Percentiles rank a stretch among this genome's conserved stretches.
Conservation (phyloP, 2,888 invertebrate species). For the Cosmia trapezina region DNA sequence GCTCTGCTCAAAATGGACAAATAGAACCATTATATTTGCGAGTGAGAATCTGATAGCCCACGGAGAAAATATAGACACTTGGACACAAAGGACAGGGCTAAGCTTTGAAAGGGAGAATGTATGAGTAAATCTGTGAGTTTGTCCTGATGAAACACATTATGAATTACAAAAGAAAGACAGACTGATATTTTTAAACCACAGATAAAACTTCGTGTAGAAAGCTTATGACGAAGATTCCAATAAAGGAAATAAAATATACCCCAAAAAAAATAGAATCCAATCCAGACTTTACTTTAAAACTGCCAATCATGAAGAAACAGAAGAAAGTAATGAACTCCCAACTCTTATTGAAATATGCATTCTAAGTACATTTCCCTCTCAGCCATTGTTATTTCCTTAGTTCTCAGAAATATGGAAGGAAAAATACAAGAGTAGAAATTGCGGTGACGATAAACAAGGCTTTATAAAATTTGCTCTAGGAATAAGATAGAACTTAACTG, state of each 20-base stretch:
- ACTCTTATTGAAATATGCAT: not conserved
- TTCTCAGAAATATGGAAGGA: slow-evolving; percentile 12
- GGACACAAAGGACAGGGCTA: slow-evolving; percentile 60
- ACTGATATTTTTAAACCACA: not conserved
- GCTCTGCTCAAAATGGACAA: slow-evolving; percentile 65
- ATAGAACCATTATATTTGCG: slow-evolving; percentile 67
- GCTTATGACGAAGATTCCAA: accelerated
- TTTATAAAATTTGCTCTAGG: slow-evolving; percentile 22
- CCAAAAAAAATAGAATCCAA: no score
- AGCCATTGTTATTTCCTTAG: not conserved
- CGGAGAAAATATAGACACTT: slow-evolving; percentile 53
- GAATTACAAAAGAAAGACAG: not conserved
- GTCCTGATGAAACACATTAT: slow-evolving; percentile 18
- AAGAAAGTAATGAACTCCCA: not conserved
- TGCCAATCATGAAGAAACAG: not conserved
- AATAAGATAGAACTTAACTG: slow-evolving; percentile 13
- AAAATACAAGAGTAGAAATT: slow-evolving; percentile 10
- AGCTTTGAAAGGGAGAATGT: slow-evolving; percentile 56
- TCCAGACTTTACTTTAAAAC: not conserved
- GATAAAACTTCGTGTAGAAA: not conserved
- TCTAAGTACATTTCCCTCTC: not conserved
- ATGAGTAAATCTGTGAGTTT: slow-evolving; percentile 44
- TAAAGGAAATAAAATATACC: not conserved
- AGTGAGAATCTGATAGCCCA: slow-evolving; percentile 62
- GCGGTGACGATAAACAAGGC: not conserved